Evolutionary conservation across 2,113 vertebrate species (phyloP), one percentile per base, ranked within the genome.

Genomic region (Paramormyrops kingsleyae): DNA sequence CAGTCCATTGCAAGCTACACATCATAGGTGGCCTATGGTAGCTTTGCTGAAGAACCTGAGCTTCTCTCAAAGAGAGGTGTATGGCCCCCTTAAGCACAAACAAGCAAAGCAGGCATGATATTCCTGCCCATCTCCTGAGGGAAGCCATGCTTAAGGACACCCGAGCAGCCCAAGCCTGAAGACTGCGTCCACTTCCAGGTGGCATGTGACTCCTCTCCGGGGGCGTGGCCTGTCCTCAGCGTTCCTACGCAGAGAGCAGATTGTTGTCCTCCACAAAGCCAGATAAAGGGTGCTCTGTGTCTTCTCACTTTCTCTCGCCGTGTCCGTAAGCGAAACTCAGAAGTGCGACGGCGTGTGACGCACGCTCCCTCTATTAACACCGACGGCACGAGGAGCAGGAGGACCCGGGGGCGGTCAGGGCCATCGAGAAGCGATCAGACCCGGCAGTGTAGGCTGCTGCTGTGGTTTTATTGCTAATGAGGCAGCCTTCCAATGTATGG

Each of bases 211-310:
- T 84, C 7, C 17, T 13, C 42, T 19, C 17, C 2, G 19, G 19
- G 83, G 80, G 80, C 8, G 42, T 42, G 42, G 83, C 39, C 35
- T 10, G 2, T 46, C 19, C 83, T 47, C 44, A 47, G 83, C 24
- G 1, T n/a, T 46, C 83, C 44, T 10, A 86, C 39, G 56, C 88
- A 90, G 89, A 77, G 70, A 56, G 39, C 9, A 42, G 66, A 87
- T 80, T 90, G 89, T 87, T 12, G 21, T n/a, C 66, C 39, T 19
- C 66, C 35, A 13, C 21, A 12, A n/a, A 9, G 35, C 9, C 24
- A n/a, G 31, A 87, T 90, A 90, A 87, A 88, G 89, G 21, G 47
- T 15, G 10, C 44, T 70, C 44, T 87, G 89, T 90, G 21, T 31
- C 4, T 84, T 42, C 10, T 66, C 59, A 27, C n/a, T 47, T 53